Evolutionary conservation across 2,113 vertebrate species (phyloP), one percentile per base, ranked within the genome.

Genomic region (Furnarius figulus): DNA sequence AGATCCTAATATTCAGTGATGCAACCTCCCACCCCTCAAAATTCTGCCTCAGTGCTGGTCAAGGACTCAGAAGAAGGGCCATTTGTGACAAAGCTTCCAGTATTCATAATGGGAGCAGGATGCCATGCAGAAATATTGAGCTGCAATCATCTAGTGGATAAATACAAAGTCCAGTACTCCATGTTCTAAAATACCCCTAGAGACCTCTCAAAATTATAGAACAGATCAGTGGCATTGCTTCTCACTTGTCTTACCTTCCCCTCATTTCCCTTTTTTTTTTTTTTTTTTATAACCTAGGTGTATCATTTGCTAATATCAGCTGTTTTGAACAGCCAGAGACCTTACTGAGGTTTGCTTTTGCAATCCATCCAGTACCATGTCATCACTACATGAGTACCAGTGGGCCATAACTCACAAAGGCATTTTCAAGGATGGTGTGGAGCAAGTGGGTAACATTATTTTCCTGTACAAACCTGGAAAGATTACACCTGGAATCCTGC

Each of bases 401-500:
- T 33, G 49, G 62, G 37, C 78, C 91, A 35, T 16, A 61, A 15
- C n/a, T 80, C 78, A 46, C n/a, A 50, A 5, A 10, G 2, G 13
- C 39, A 46, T 90, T 88, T 90, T 76, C 78, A 66, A 90, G 55
- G 75, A 78, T 0, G 0, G 6, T 27, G 42, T 62, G 52, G n/a
- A 89, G 61, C 66, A 62, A 73, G 52, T 47, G 42, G 31, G 40
- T 33, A 92, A 27, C 37, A 66, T 2, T 25, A 67, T 81, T 85
- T 75, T 37, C n/a, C 61, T 72, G 11, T 70, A 46, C 23, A 82
- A 89, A 84, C 27, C 44, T 76, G 37, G 58, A 90, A 92, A 94
- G 90, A 94, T 93, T 85, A 67, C 33, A 46, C 49, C 94, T 96
- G 85, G 83, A 96, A 95, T 61, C 81, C 50, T 93, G 88, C 83